Conservation (phyloP, 2,888 invertebrate genomes). For the Drosophila anceps region DNA sequence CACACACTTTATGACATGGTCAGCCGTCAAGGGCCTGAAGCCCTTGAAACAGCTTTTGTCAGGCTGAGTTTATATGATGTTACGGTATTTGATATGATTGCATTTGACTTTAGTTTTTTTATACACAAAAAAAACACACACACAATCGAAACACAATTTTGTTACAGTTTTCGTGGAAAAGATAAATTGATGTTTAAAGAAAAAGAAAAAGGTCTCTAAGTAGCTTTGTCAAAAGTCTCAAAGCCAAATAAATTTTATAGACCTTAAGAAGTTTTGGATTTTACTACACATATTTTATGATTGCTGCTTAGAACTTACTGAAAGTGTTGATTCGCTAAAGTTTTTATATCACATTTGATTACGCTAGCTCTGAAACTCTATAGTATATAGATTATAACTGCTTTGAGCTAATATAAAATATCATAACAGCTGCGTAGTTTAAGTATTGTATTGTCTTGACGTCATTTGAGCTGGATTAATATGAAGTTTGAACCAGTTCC, state of each 20-base stretch:
- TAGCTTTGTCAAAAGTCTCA: not conserved
- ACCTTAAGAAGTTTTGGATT: not conserved
- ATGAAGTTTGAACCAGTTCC: not conserved
- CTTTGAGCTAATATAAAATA: not conserved
- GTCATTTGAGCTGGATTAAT: not conserved
- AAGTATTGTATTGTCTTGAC: not conserved
- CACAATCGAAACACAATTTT: slow-evolving; percentile 21
- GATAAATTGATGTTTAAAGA: not conserved
- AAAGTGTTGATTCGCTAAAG: not conserved
- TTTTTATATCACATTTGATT: not conserved
- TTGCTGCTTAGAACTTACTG: not conserved
- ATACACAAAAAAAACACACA: not conserved
- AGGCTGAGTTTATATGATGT: slow-evolving; percentile 7
- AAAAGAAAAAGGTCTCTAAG: not conserved
- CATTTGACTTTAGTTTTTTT: not conserved
- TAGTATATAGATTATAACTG: not conserved
- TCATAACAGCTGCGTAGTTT: no score
- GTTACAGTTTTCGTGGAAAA: slow-evolving; percentile 12
- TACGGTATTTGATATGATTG: slow-evolving; percentile 13
- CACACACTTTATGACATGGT: slow-evolving; percentile 30
- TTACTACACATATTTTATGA: not conserved
- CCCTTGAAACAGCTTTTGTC: slow-evolving; percentile 25
- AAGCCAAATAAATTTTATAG: not conserved
- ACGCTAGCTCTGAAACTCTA: not conserved
- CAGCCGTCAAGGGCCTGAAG: slow-evolving; percentile 3